These are phyloP conservation scores for Syrphus vitripennis DNA, from an alignment of 2,888 invertebrate genomes.

Conservation along the genomic window DNA sequence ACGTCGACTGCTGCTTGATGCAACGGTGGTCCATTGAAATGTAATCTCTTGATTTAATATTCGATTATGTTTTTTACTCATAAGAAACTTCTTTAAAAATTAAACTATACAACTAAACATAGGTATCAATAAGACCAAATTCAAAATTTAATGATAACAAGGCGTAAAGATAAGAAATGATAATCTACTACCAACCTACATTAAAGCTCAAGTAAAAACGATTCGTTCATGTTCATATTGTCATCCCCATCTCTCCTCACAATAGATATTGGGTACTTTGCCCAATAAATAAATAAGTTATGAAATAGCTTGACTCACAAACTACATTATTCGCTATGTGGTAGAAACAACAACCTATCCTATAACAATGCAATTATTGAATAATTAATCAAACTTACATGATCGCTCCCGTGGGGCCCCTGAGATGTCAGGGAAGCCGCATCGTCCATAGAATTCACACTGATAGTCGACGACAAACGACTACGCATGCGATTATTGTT, in stretches of 20 bases:
- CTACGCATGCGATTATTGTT: constrained; percentile 79
- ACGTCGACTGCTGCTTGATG: too few relatives aligned
- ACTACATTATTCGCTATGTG: background rate
- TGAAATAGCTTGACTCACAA: background rate
- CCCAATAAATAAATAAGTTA: background rate
- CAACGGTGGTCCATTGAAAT: too few relatives aligned
- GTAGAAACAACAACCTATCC: background rate
- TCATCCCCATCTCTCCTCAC: background rate
- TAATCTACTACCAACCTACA: too few relatives aligned
- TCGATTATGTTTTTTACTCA: too few relatives aligned
- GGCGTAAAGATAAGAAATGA: background rate
- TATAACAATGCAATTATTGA: background rate
- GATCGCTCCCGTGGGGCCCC: constrained; percentile 68
- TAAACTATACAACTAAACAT: background rate
- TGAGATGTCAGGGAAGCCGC: constrained; percentile 69
- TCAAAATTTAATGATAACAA: background rate
- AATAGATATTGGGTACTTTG: background rate
- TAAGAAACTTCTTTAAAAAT: too few relatives aligned
- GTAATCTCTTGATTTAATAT: too few relatives aligned
- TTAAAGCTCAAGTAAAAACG: background rate
- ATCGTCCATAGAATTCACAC: constrained; percentile 79
- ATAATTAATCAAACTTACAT: constrained; percentile 68
- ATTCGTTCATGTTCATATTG: background rate
- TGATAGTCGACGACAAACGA: constrained; percentile 77
- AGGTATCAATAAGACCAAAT: background rate